Evolutionary conservation across 2,113 vertebrate genomes (phyloP), one percentile per base, ranked within the genome.

Genomic region (Zapus hudsonius): DNA sequence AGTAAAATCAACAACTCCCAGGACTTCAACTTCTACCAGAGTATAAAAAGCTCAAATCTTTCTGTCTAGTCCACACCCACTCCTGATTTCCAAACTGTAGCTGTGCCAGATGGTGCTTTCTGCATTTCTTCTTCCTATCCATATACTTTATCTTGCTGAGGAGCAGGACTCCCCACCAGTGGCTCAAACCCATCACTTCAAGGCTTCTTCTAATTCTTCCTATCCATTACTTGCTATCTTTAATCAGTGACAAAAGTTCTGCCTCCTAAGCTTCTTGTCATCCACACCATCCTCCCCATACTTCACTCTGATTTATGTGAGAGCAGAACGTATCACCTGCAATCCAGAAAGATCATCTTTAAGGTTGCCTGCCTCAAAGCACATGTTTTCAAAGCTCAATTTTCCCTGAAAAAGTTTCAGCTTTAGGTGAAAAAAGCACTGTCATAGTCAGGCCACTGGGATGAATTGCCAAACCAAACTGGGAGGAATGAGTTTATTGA

Each of bases 341-440:
- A 8, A 2, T 82, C 73, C 73, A 72, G 11, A 92, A 86, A 86
- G 36, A 74, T 55, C 2, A 16, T 59, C 15, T 72, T 36, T 76
- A 59, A 31, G 22, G 15, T 22, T 72, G 22, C 31, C 10, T 72
- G 16, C 11, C 33, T 78, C 63, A 84, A 73, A 93, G 27, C 12
- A 73, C 64, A 19, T 52, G n/a, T 94, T 72, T 87, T 72, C 20
- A 81, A 86, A 15, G 12, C 40, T 87, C 66, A 87, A 90, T 36
- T 86, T 70, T 92, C 55, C 31, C 44, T 66, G 7, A 81, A 78
- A 47, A 89, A 8, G 7, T 38, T 80, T 73, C 76, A 87, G 61
- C 52, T 91, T 55, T n/a, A 69, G 66, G 66, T 3, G 25, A 33
- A 66, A n/a, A n/a, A n/a, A n/a, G n/a, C n/a, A n/a, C n/a, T n/a